A percentile compares a stretch with the other conserved stretches of the same genome.
These are phyloP conservation scores for Coluber constrictor DNA, from an alignment of 2,797 vertebrate genomes.

Conservation along the genomic window DNA sequence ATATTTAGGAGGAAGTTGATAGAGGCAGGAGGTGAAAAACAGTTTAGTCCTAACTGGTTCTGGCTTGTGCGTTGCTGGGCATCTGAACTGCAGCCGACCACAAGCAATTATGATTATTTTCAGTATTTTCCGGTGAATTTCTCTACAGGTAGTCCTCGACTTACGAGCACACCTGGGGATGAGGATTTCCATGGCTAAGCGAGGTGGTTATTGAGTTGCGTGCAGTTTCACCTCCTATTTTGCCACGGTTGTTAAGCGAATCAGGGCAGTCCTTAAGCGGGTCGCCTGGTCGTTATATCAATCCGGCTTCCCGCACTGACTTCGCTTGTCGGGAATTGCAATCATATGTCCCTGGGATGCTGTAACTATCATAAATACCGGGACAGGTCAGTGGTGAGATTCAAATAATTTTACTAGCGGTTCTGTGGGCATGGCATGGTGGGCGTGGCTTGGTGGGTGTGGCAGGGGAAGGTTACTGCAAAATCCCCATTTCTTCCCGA, in stretches of 20 bases:
- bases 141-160: background rate
- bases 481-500: too few species aligned
- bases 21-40: background rate
- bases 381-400: too few species aligned
- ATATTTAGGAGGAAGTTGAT: background rate
- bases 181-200: background rate
- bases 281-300: too few species aligned
- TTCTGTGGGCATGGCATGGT: too few species aligned
- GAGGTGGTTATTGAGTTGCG: background rate
- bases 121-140: background rate
- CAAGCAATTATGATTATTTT: background rate
- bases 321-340: too few species aligned
- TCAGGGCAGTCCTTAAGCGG: too few species aligned
- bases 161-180: background rate
- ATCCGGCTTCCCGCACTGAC: too few species aligned
- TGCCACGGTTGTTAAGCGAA: background rate
- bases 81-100: background rate
- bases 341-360: too few species aligned
- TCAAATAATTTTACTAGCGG: too few species aligned
- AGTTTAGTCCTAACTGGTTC: background rate
- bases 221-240: background rate
- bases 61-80: background rate
- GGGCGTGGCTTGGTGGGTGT: too few species aligned
- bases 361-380: too few species aligned
- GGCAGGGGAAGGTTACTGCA: too few species aligned